phyloP scores from a whole-genome alignment of 2,113 vertebrate species.

The Stictonetta naevosa region DNA sequence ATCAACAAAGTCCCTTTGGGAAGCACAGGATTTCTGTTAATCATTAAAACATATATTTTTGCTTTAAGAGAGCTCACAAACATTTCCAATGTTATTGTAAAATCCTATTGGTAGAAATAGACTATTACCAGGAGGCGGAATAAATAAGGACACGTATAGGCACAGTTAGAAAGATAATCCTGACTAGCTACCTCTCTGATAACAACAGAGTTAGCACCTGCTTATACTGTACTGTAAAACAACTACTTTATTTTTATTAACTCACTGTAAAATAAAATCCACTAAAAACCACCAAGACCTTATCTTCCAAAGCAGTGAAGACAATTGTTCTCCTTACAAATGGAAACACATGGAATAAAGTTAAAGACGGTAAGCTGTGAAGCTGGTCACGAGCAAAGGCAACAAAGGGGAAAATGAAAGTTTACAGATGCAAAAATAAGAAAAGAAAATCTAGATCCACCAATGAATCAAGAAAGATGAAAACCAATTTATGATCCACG shows the following conservation, averaged over 20 bases:
- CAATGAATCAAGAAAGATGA: background rate
- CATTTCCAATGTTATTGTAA: background rate
- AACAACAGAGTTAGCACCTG: background rate
- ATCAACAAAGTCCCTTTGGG: background rate
- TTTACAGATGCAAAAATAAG: background rate
- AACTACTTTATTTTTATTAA: background rate
- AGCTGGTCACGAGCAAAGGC: background rate
- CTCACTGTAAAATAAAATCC: background rate
- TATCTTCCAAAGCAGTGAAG: background rate
- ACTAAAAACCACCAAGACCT: background rate
- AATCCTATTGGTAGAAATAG: background rate
- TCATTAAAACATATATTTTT: background rate
- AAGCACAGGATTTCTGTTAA: background rate
- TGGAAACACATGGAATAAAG: fast-evolving
- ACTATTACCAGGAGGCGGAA: background rate
- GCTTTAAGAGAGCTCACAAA: background rate
- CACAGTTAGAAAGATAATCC: background rate
- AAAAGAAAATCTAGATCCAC: background rate
- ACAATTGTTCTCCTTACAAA: background rate
- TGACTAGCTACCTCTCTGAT: background rate
- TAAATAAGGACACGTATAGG: background rate
- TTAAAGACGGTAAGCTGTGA: background rate
- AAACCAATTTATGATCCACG: background rate
- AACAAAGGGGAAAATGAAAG: background rate
- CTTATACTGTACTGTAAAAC: background rate